These are phyloP conservation scores for Sinelater perroti DNA, from an alignment of 2,888 invertebrate species.

Conservation along the genomic window DNA sequence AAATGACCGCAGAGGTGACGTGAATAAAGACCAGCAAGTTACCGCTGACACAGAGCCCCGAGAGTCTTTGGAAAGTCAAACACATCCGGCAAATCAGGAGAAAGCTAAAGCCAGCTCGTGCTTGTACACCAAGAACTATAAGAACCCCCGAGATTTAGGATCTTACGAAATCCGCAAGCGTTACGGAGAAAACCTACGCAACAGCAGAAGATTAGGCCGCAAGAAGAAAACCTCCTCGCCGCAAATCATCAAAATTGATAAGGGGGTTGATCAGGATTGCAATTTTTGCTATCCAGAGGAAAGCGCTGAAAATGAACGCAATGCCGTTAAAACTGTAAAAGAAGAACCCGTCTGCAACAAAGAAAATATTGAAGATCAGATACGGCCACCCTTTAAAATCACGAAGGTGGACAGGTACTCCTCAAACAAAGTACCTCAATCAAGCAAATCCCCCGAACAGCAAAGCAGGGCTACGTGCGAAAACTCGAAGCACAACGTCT, in stretches of 20 bases:
- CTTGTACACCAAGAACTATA: not conserved
- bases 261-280: not conserved
- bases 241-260: not conserved
- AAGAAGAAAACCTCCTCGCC: not conserved
- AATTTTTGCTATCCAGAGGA: not conserved
- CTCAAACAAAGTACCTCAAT: too few relatives aligned
- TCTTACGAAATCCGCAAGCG: slow-evolving; percentile 24
- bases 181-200: slow-evolving; percentile 16
- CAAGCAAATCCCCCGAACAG: not conserved
- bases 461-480: too few relatives aligned
- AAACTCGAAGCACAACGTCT: not conserved
- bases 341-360: too few relatives aligned
- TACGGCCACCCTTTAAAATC: too few relatives aligned
- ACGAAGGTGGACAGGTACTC: too few relatives aligned
- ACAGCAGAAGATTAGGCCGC: not conserved
- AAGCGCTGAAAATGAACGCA: too few relatives aligned
- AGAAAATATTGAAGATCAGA: too few relatives aligned
- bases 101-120: not conserved
- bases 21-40: too few relatives aligned
- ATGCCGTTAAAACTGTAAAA: too few relatives aligned
- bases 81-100: not conserved
- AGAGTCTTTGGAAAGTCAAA: too few relatives aligned
- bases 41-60: too few relatives aligned
- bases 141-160: not conserved
- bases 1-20: too few relatives aligned